Evolutionary conservation across 2,888 invertebrate genomes (phyloP).

Genomic region (Hirtodrosophila histrioides): DNA sequence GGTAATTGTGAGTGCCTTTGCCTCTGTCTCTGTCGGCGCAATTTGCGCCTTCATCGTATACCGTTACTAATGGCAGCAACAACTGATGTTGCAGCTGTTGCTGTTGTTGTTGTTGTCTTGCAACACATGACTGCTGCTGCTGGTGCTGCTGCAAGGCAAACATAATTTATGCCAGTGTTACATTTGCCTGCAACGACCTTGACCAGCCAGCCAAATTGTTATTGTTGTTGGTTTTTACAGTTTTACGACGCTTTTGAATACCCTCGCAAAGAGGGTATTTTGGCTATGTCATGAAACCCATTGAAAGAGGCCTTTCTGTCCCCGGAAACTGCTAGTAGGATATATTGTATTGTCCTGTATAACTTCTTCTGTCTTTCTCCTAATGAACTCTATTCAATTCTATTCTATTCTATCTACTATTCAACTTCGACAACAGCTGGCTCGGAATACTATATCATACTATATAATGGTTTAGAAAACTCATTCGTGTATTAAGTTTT

Average conservation of each 20-base stretch:
- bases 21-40: constrained; percentile 39
- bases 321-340: no score
- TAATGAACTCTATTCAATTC: no score
- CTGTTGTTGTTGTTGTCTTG: constrained; percentile 29
- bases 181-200: constrained; percentile 76
- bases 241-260: constrained; percentile 4
- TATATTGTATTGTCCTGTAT: no score
- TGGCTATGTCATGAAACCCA: no score
- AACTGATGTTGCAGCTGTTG: constrained; percentile 10
- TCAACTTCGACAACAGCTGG: no score
- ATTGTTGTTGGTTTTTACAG: constrained; percentile 42
- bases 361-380: no score
- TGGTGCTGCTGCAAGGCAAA: constrained; percentile 32
- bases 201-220: constrained; percentile 55
- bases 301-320: no score
- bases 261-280: no score
- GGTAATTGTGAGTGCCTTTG: constrained; percentile 48
- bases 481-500: no score
- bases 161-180: constrained; percentile 77
- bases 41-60: constrained; percentile 50
- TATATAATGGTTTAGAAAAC: no score
- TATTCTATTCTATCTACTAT: no score
- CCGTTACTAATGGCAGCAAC: constrained; percentile 60
- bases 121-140: constrained; percentile 30
- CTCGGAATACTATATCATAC: no score